Evolutionary conservation across 2,888 invertebrate species (phyloP), one percentile per base, ranked within the genome.

Genomic region (Coenonympha arcania): DNA sequence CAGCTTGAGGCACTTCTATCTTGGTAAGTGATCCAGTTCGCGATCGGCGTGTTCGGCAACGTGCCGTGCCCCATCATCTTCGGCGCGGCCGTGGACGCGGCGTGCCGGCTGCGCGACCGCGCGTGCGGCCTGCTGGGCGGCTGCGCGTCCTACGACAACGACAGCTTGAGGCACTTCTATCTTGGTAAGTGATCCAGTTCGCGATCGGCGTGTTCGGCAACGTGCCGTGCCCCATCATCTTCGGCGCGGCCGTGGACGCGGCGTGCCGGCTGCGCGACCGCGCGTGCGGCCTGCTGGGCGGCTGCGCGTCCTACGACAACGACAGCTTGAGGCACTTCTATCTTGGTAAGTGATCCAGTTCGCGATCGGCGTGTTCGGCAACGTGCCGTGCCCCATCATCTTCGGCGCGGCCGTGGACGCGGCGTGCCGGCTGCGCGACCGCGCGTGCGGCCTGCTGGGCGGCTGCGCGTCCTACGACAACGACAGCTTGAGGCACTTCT

Each of bases 11-110:
- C 92, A 92, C 79, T 93, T 93, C 70, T 96, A 94, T 75, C 90
- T 96, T 58, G 96, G 96, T 94, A 77, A 44, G 54, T 45, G 11
- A 95, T 96, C 71, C 95, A 95, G 77, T 95, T 95, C 79, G 95
- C 96, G 50, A 95, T 96, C 59, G 96, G 96, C 50, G 88, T 96
- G 60, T 95, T 96, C 81, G 96, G 95, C 62, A 96, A 96, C 81
- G 95, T 96, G 69, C 96, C 96, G 63, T 96, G 96, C 78, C 95
- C 96, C n/a, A 95, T 96, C 63, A 91, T 96, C 62, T 96, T 96
- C 79, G 96, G 96, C 54, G 93, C 94, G 34, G 94, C 96, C 31
- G 93, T 96, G 48, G 96, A 96, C 87, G 95, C 94, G 1, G 95
- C 96, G 4, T 96, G 96, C 74, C 88, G 95, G 24, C 91, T 95